Conservation (phyloP, 2,797 vertebrate species). For the Avahi laniger region DNA sequence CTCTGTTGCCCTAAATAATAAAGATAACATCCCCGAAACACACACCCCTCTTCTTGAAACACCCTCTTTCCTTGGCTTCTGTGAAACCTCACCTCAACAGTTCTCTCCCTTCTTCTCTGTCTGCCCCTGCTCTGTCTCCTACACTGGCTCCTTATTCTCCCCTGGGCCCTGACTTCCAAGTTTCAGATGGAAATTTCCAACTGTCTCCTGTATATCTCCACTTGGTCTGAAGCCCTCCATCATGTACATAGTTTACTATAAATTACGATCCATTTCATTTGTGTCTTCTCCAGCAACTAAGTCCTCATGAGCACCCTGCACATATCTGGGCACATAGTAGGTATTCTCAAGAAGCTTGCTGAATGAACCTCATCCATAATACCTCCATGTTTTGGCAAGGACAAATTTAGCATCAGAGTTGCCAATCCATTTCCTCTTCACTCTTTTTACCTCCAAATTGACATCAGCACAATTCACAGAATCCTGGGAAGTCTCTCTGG, state of each 20-base stretch:
- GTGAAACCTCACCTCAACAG: neutral
- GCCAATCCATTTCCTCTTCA: conserved; percentile 74
- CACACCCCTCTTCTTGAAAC: neutral
- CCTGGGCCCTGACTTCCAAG: neutral
- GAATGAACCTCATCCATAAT: conserved; percentile 26
- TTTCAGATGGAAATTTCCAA: conserved; percentile 42
- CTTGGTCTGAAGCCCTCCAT: neutral
- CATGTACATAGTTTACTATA: neutral
- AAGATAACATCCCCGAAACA: neutral
- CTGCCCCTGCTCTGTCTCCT: neutral
- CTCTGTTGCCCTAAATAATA: neutral
- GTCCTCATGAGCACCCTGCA: neutral
- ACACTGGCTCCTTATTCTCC: neutral
- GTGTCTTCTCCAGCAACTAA: neutral
- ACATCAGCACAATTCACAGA: conserved; percentile 81
- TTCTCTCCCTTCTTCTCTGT: neutral
- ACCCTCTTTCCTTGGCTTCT: neutral
- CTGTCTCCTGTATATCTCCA: neutral
- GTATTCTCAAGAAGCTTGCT: conserved; percentile 30
- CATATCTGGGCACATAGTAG: conserved; percentile 7
- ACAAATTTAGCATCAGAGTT: conserved; percentile 68
- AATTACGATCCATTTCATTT: neutral
- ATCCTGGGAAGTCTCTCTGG: conserved; percentile 80
- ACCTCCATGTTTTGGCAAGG: neutral
- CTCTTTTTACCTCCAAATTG: conserved; percentile 76